Evolutionary conservation across 2,797 vertebrate genomes (phyloP).

Genomic region (Sebastes aleutianus): DNA sequence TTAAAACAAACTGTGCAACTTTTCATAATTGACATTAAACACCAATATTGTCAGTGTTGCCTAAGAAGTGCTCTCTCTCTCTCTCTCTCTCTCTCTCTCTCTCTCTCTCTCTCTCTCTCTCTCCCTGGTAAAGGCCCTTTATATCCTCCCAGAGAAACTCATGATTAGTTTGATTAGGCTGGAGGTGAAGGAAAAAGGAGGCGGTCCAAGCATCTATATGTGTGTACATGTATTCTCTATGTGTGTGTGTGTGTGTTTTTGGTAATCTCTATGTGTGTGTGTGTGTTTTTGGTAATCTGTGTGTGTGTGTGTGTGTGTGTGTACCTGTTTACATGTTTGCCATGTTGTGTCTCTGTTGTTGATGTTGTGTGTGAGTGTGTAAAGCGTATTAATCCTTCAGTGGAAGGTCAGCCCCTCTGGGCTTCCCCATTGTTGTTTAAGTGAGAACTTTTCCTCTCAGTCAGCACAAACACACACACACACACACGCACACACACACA

Average conservation of each 20-base stretch:
- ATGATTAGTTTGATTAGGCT: background rate
- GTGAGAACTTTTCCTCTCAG: slow-evolving; percentile 44
- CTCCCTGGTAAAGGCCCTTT: too few species aligned
- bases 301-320: background rate
- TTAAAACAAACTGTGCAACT: background rate
- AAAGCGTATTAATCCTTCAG: slow-evolving; percentile 33
- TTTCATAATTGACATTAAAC: background rate
- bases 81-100: too few species aligned
- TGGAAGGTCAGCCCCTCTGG: slow-evolving; percentile 19
- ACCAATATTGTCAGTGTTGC: background rate
- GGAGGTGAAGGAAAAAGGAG: background rate
- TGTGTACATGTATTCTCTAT: background rate
- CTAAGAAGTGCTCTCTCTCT: background rate
- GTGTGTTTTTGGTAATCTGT: too few species aligned
- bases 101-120: background rate
- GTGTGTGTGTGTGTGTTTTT: background rate
- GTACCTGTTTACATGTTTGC: background rate
- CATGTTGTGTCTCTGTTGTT: background rate
- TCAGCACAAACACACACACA: slow-evolving; percentile 36
- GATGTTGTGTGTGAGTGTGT: background rate
- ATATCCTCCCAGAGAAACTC: too few species aligned
- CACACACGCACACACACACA: slow-evolving; percentile 18
- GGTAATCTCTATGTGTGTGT: background rate
- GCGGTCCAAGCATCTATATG: background rate
- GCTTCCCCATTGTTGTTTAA: slow-evolving; percentile 30